Base-by-base conservation (phyloP, 2,797 vertebrate species). In the Helostoma temminkii region DNA sequence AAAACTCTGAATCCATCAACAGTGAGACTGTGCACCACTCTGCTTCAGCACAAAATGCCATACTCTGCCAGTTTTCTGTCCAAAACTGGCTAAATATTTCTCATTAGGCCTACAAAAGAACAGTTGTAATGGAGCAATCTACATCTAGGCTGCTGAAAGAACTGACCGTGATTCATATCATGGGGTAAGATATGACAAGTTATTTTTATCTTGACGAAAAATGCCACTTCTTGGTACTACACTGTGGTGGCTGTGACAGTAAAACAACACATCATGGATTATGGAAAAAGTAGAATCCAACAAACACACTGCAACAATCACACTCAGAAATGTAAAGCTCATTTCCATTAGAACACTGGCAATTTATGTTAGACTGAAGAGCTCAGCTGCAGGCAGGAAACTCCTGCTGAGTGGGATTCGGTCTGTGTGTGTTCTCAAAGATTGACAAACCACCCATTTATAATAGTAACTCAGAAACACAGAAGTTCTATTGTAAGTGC, bases 321-420 rank as follows among this genome's bases (percentile, higher is more conserved):
- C n/a, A 28, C 37, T 66, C 52, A 61, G 19, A 64, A 39, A 75
- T 58, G 24, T 58, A 48, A 76, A 63, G 52, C 49, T 71, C 28
- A 30, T 85, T 55, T 76, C 43, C 39, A 59, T 48, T 49, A 50
- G 37, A 79, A 73, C 36, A 45, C 21, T 22, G 71, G 68, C 21
- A 36, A 39, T 71, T 82, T 58, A 58, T 56, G 72, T 80, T 50
- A 75, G 62, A 62, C 47, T 45, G 49, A 70, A 81, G 66, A 57
- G 39, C 63, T 70, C 49, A 62, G 41, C 54, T 64, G 59, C 47
- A 47, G 60, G 47, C 58, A 47, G 60, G 74, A 73, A 81, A 39
- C 58, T 56, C 76, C 72, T 34, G 66, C 73, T 58, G 73, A 71
- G 73, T 24, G 34, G 42, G 45, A 77, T 32, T 66, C 50, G 79